phyloP scores from a whole-genome alignment of 2,888 invertebrate genomes.

The Scrobipalpa atriplicella region DNA sequence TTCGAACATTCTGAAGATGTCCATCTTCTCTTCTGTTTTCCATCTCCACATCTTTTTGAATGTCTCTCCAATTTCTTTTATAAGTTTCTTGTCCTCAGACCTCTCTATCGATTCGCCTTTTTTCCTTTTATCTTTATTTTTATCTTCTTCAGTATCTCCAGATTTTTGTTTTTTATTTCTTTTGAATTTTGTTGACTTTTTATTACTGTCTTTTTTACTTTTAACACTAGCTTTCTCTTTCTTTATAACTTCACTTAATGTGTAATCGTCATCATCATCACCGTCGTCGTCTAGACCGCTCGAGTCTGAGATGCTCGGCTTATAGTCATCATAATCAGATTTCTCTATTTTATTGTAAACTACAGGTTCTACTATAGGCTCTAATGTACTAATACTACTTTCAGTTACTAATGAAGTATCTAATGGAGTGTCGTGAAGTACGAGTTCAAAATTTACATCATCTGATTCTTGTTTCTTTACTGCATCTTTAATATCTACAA shows the following conservation, averaged over 20 bases:
- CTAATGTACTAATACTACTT: background rate
- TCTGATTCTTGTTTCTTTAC: slow-evolving; percentile 17
- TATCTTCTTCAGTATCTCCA: background rate
- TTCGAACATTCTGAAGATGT: slow-evolving; percentile 17
- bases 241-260: slow-evolving; percentile 6
- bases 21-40: slow-evolving; percentile 20
- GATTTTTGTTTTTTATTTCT: background rate
- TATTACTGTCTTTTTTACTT: background rate
- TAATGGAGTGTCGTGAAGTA: slow-evolving; percentile 2
- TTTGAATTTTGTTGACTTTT: slow-evolving; percentile 6
- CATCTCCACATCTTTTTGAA: slow-evolving; percentile 19
- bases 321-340: slow-evolving; percentile 7
- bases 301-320: background rate
- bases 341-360: background rate
- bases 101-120: slow-evolving; percentile 2
- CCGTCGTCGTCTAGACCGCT: background rate
- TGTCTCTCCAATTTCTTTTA: slow-evolving; percentile 14
- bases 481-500: slow-evolving; percentile 16
- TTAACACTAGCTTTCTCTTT: background rate
- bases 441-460: background rate
- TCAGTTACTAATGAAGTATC: background rate
- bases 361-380: background rate
- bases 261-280: slow-evolving; percentile 13
- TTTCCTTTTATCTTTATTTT: background rate
- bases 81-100: slow-evolving; percentile 14